Conservation (phyloP, 2,888 invertebrate species). For the Brenthis ino region DNA sequence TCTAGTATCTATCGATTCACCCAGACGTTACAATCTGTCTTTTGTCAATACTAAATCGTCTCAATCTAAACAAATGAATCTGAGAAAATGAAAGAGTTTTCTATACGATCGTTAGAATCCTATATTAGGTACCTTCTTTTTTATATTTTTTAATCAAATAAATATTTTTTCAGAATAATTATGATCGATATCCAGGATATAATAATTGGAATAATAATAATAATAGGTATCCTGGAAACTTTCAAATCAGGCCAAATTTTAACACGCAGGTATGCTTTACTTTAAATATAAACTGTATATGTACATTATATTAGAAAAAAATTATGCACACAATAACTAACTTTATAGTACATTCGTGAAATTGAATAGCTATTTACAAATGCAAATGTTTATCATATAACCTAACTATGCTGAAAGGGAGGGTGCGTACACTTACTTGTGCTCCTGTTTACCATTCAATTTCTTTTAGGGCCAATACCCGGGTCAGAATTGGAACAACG, state of each 20-base stretch:
- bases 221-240: conserved; percentile 19
- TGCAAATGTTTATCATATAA: neutral
- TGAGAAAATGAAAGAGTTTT: no score
- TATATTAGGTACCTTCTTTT: no score
- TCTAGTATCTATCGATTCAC: no score
- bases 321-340: neutral
- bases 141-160: no score
- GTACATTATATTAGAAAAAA: neutral
- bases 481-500: conserved; percentile 15
- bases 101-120: no score
- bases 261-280: conserved; percentile 16
- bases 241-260: conserved; percentile 4
- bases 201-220: conserved; percentile 25
- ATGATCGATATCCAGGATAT: conserved; percentile 15
- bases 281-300: no score
- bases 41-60: no score
- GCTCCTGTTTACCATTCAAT: neutral
- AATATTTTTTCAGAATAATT: conserved; percentile 21
- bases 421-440: neutral
- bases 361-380: neutral
- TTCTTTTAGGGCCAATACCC: conserved; percentile 3
- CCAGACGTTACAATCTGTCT: no score
- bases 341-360: neutral
- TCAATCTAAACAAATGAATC: no score
- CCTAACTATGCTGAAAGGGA: neutral